These are phyloP conservation scores for Varanus salvator DNA, from an alignment of 2,113 vertebrate genomes.

Conservation along the genomic window DNA sequence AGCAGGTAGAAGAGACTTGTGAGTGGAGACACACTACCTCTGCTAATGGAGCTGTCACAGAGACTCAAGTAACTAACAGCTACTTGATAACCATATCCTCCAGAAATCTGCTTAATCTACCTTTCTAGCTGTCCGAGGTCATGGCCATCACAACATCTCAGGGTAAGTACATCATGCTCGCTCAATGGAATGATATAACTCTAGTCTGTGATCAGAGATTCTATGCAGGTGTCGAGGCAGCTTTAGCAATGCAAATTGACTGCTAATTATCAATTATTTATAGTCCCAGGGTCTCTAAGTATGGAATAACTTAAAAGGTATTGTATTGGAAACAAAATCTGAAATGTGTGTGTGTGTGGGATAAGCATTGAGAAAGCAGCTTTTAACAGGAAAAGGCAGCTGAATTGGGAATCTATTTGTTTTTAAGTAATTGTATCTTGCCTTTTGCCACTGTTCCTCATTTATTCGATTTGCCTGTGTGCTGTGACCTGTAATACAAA, in stretches of 20 bases:
- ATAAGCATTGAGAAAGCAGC: slow-evolving; percentile 38
- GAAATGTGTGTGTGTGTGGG: neutral
- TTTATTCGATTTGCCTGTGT: slow-evolving; percentile 41
- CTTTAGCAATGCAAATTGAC: neutral
- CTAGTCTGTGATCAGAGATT: neutral
- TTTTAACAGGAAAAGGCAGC: slow-evolving; percentile 29
- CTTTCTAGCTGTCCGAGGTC: too few species aligned
- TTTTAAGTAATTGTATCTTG: slow-evolving; percentile 31
- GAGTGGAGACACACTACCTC: too few species aligned
- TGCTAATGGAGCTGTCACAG: too few species aligned
- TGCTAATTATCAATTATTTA: slow-evolving; percentile 56
- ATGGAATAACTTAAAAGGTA: slow-evolving; percentile 25
- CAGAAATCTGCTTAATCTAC: too few species aligned
- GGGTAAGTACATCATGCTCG: neutral
- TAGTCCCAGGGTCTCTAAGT: slow-evolving; percentile 52
- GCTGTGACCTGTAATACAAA: slow-evolving; percentile 48
- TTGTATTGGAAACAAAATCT: slow-evolving; percentile 51
- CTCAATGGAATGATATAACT: slow-evolving; percentile 18
- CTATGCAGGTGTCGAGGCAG: neutral
- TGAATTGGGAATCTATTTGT: neutral
- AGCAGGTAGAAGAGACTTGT: too few species aligned
- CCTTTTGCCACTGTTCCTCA: slow-evolving; percentile 31
- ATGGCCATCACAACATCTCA: too few species aligned
- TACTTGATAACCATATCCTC: too few species aligned
- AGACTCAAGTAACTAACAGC: too few species aligned